These are phyloP conservation scores for Neomonachus schauinslandi DNA, from an alignment of 2,113 vertebrate genomes.

Conservation along the genomic window DNA sequence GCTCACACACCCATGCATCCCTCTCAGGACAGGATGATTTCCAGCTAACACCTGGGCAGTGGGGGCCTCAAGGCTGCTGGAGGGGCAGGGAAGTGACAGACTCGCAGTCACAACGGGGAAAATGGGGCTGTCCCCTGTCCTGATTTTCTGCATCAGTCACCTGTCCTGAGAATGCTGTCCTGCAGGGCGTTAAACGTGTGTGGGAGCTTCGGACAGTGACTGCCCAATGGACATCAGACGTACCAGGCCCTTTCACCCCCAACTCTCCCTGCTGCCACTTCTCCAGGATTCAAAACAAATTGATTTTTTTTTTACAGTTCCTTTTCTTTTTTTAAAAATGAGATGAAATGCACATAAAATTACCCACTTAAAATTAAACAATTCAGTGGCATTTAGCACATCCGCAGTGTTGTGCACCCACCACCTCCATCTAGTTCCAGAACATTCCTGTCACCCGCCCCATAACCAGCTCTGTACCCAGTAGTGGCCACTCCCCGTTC, in stretches of 20 bases:
- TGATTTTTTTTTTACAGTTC: not conserved
- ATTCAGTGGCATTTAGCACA: not conserved
- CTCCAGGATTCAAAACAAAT: not conserved
- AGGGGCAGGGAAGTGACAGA: not conserved
- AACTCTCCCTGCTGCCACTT: not conserved
- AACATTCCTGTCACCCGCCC: not conserved
- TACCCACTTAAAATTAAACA: not conserved
- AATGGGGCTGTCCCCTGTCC: not conserved
- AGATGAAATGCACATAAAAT: not conserved
- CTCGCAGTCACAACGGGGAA: not conserved
- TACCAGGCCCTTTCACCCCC: no score
- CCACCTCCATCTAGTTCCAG: not conserved
- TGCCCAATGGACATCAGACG: not conserved
- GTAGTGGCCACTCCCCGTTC: no score
- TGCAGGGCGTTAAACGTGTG: rapidly evolving
- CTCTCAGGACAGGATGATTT: not conserved
- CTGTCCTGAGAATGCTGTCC: not conserved
- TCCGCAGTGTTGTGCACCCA: not conserved
- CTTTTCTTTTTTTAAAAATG: not conserved
- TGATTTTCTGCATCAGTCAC: not conserved
- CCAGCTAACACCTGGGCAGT: not conserved
- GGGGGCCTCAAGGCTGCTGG: not conserved
- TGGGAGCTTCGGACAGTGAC: not conserved
- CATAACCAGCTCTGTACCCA: no score
- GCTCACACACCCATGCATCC: rapidly evolving